These are phyloP conservation scores for Nycticryphes semicollaris DNA, from an alignment of 2,113 vertebrate species.

Conservation along the genomic window DNA sequence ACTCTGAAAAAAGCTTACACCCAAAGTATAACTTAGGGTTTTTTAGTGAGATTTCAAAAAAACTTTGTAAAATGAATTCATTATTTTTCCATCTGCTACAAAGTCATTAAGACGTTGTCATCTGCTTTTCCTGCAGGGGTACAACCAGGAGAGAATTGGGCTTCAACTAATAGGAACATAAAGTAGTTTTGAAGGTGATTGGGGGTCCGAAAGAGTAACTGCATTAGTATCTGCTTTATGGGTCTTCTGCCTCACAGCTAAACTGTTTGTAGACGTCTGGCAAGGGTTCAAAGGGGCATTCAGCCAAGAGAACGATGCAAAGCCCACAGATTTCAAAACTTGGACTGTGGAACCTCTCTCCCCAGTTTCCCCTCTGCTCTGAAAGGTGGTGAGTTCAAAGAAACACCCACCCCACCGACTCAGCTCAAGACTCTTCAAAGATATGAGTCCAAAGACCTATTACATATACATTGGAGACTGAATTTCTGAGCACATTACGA, in stretches of 20 bases:
- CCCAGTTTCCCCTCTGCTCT: background rate
- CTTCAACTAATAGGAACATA: background rate
- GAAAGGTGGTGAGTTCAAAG: background rate
- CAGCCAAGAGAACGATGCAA: background rate
- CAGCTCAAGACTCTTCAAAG: background rate
- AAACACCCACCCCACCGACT: background rate
- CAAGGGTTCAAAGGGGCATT: background rate
- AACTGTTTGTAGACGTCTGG: background rate
- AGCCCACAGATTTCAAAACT: background rate
- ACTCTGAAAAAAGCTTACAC: background rate
- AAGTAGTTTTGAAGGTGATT: background rate
- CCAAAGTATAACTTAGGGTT: background rate
- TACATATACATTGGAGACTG: background rate
- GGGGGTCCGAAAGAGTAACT: background rate
- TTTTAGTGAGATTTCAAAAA: background rate
- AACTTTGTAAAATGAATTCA: background rate
- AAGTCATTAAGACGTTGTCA: background rate
- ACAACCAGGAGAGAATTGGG: background rate
- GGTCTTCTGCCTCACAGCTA: background rate
- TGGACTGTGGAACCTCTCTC: background rate
- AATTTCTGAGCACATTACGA: background rate
- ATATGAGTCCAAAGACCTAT: background rate
- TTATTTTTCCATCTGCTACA: background rate
- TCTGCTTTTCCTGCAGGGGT: background rate
- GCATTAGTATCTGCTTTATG: background rate